Base-by-base conservation (phyloP, 2,797 vertebrate species). In the Eleutherodactylus coqui region DNA sequence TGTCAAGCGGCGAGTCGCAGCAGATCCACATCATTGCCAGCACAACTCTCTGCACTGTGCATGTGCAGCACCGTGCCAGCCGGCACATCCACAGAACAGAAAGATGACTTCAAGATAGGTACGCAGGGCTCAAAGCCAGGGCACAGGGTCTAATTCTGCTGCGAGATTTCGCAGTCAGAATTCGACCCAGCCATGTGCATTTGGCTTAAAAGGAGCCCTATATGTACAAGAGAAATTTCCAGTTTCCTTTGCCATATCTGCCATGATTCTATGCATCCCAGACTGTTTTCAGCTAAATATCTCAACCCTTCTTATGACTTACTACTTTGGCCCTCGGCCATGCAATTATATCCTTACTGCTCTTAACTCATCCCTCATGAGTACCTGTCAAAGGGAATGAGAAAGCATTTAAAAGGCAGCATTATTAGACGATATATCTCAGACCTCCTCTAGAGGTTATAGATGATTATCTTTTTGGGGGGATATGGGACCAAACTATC, bases 381-480 rank as follows among this genome's bases (percentile, higher is more conserved):
- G 78, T 70, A 86, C 62, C 53, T 81, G 55, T 75, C 64, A 55
- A 11, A 81, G 43, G 45, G 34, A 86, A 81, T 64, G 69, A 82
- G 55, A 81, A 86, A 72, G 79, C 4, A 38, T 58, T 60, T 62
- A 82, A 45, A 69, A 64, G 47, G 58, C 41, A 86, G 36, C 17
- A 36, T 82, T 86, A 76, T 86, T 32, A 69, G 69, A 75, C 67
- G 67, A 75, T 75, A 75, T 82, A 86, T 86, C 69, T 75, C 69
- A 80, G 21, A 10, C 36, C 41, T 51, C 9, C 53, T 79, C 17
- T 53, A 21, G 67, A 51, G 60, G 32, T 41, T 75, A 64, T 81
- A n/a, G 41, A 75, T 81, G 55, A 60, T 38, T 79, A 60, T 43
- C 51, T 24, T 75, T 49, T 80, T 67, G 47, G 43, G 53, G 36